phyloP scores from a whole-genome alignment of 2,113 vertebrate genomes.

The Xenopus laevis region DNA sequence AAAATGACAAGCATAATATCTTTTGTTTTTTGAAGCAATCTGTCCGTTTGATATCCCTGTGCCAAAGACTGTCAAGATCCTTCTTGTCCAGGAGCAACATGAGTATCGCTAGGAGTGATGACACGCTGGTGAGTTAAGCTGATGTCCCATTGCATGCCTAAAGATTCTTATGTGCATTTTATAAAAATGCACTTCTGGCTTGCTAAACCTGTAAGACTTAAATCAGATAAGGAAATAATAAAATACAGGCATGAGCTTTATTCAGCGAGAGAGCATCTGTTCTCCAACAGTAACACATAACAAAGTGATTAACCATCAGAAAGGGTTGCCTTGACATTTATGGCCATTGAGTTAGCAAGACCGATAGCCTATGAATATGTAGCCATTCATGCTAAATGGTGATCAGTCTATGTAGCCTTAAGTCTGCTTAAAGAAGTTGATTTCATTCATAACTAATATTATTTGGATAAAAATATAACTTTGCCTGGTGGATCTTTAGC shows the following conservation, averaged over 20 bases:
- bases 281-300: neutral
- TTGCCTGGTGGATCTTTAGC: no score
- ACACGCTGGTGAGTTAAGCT: conserved; percentile 85
- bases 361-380: no score
- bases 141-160: no score
- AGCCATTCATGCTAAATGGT: no score
- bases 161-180: neutral
- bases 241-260: no score
- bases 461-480: no score
- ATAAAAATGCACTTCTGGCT: neutral
- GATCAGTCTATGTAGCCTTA: no score
- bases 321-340: neutral
- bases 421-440: no score
- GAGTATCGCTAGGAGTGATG: conserved; percentile 90
- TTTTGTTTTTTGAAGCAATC: conserved; percentile 77
- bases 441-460: no score
- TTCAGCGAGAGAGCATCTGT: neutral
- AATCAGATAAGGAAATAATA: no score
- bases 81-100: conserved; percentile 97
- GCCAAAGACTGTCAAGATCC: conserved; percentile 95
- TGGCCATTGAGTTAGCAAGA: neutral
- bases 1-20: no score
- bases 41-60: conserved; percentile 94
- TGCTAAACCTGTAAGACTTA: neutral
- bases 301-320: neutral